Percentiles rank a stretch among this genome's conserved stretches.
These are phyloP conservation scores for Aproaerema taeniolella DNA, from an alignment of 2,888 invertebrate genomes.

Conservation along the genomic window DNA sequence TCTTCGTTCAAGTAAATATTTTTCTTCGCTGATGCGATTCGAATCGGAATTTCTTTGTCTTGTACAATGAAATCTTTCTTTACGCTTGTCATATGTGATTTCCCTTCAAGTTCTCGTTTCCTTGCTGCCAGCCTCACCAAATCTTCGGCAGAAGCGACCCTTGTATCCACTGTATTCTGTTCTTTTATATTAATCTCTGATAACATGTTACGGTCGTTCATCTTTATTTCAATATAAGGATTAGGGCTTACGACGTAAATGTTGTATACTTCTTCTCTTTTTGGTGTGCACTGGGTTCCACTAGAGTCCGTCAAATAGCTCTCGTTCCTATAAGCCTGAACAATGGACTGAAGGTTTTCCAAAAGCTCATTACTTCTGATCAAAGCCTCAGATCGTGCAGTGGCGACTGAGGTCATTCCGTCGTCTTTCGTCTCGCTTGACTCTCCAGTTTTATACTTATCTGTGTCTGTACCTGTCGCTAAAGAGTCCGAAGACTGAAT, in stretches of 20 bases:
- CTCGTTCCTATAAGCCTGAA: constrained; percentile 50
- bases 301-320: constrained; percentile 43
- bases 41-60: constrained; percentile 58
- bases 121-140: constrained; percentile 44
- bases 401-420: no score
- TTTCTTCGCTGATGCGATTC: constrained; percentile 50
- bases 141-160: constrained; percentile 52
- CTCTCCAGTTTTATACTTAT: constrained; percentile 1
- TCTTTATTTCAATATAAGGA: constrained; percentile 43
- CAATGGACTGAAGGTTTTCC: constrained; percentile 15
- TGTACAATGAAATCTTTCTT: constrained; percentile 23
- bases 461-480: constrained; percentile 23
- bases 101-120: constrained; percentile 27
- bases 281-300: constrained; percentile 24
- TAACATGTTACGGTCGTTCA: constrained; percentile 42
- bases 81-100: constrained; percentile 27
- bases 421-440: constrained; percentile 2
- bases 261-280: constrained; percentile 40
- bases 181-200: constrained; percentile 56
- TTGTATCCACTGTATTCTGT: constrained; percentile 22
- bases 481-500: constrained; percentile 47
- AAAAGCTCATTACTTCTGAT: background rate
- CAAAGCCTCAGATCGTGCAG: no score
- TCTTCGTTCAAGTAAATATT: constrained; percentile 53
- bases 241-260: constrained; percentile 37